These are phyloP conservation scores for Sebastes nivosus DNA, from an alignment of 2,797 vertebrate genomes.

Conservation along the genomic window DNA sequence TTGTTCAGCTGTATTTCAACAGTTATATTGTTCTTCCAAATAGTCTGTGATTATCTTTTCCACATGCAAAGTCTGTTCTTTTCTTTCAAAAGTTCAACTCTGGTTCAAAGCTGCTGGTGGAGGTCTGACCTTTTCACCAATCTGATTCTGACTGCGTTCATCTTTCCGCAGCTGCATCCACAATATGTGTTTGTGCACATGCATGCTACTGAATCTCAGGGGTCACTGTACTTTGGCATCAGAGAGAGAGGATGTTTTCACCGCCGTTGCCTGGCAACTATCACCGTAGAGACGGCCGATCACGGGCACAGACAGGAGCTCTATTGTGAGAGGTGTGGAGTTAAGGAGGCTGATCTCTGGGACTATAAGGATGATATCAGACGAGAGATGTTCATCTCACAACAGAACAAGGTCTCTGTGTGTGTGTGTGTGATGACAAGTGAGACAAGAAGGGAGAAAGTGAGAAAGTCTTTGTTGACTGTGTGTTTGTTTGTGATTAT, in stretches of 20 bases:
- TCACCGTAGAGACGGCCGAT: slow-evolving; percentile 17
- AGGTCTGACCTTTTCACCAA: not conserved
- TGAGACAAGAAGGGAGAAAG: not conserved
- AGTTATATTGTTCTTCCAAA: not conserved
- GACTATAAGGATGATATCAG: slow-evolving; percentile 41
- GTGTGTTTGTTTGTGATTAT: slow-evolving; percentile 28
- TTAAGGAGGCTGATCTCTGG: slow-evolving; percentile 58
- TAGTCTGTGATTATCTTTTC: not conserved
- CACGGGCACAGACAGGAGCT: slow-evolving; percentile 23
- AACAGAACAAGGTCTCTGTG: slow-evolving; percentile 5
- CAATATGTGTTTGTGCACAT: slow-evolving; percentile 27
- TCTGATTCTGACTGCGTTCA: not conserved
- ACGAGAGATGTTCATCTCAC: slow-evolving; percentile 53
- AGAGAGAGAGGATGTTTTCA: slow-evolving; percentile 44
- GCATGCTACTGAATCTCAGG: not conserved
- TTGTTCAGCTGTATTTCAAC: not conserved
- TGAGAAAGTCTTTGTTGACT: slow-evolving; percentile 21
- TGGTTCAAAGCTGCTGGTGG: not conserved
- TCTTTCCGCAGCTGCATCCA: not conserved
- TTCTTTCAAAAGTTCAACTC: not conserved
- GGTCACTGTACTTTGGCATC: slow-evolving; percentile 29
- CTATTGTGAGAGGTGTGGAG: slow-evolving; percentile 53
- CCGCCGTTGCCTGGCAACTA: slow-evolving; percentile 40
- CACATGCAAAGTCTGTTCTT: not conserved
- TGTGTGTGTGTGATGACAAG: slow-evolving; percentile 8